Evolutionary conservation across 2,888 invertebrate species (phyloP), one percentile per base, ranked within the genome.

Genomic region (Hesperia comma): DNA sequence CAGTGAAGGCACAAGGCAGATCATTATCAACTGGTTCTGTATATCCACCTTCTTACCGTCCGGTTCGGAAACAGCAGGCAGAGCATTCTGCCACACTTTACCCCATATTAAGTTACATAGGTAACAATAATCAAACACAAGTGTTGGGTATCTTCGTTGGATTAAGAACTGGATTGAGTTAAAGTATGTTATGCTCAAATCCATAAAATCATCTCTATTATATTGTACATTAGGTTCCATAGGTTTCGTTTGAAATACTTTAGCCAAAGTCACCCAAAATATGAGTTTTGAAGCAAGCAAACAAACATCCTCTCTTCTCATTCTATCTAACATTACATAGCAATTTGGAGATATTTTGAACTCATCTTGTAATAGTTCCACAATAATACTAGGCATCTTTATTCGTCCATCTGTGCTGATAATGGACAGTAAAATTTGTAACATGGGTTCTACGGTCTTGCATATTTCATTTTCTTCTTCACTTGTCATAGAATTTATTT

Each of bases 1-100:
- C 37, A 95, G 80, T 37, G 95, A 79, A 0, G 97, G 96, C 54
- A 95, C 82, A 14, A 96, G 83, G 78, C 95, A 94, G 70, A 95
- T 89, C 60, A 94, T 88, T 21, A 95, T 80, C 72, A 95, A 84
- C 79, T 95, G 95, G 77, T 94, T 94, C 73, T 94, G 94, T 68
- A 95, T 87, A 37, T 93, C 80, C 12, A 83, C 71, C 40, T 80
- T 84, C 40, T 78, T 79, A 0, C 79, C 81, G 41, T 79, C 70
- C 3, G 73, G 67, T 26, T 78, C 71, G 49, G 75, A 74, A 43
- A 75, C 72, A 1, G 77, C 77, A 1, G 77, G 72, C n/a, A 82
- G 76, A 17, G 78, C 78, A 43, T 81, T 79, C 33, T 75, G 75
- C 77, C 84, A 87, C 2, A 86, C 72, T 1, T 76, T 74, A 14